Evolutionary conservation across 2,888 invertebrate species (phyloP), one percentile per base, ranked within the genome.

Genomic region (Sipha maydis): DNA sequence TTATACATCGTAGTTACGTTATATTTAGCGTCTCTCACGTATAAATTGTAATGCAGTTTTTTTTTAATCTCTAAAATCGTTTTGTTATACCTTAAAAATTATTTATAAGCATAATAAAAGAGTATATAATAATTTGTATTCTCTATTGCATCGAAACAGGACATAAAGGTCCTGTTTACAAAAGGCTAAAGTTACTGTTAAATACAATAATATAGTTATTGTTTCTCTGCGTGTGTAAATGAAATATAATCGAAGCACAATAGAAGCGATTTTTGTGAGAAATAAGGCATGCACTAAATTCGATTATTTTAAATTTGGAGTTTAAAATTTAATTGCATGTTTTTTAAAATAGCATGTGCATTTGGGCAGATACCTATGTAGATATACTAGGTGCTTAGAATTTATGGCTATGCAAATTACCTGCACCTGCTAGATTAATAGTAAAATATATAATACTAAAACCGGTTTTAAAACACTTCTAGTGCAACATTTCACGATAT

Each of bases 331-430:
- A 83, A 54, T 31, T 73, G 54, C 34, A 3, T 73, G 48, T 73
- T 73, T 73, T 34, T 25, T 34, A 21, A 73, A 83, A 73, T n/a
- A 54, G 31, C 4, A 28, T 54, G 19, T 73, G 71, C 25, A 34
- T 28, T 54, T 34, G 31, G 38, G 25, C 34, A 38, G 38, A 38
- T 38, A 25, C 61, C 61, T 61, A 71, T 71, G 31, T 71, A 28
- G 71, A 1, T 31, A 11, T 31, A 69, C n/a, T 75, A 75, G 19
- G 75, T 61, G 38, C 56, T 84, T 76, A 84, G 34, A 84, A 76
- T 84, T 75, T 61, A 84, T 61, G 61, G 25, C 56, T 84, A 56
- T 61, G 75, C 28, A n/a, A 84, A 84, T 75, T 38, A 75, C 75
- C 38, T 28, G 54, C 83, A 84, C 61, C 75, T 84, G 83, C 56